Conservation (phyloP, 2,113 vertebrate genomes). For the Gila orcuttii region DNA sequence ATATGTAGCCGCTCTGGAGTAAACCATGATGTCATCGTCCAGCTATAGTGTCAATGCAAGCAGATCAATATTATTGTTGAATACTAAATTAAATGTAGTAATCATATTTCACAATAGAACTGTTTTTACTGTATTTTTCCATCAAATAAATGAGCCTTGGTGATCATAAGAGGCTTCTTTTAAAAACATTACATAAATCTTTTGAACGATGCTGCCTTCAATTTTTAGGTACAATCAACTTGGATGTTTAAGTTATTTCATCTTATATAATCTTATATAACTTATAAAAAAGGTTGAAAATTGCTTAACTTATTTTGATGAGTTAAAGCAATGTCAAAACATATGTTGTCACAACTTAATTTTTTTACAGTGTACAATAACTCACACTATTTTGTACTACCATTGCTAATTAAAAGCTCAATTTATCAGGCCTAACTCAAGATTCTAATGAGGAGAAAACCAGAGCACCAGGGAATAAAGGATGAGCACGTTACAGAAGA, state of each 20-base stretch:
- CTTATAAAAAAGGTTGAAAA: too few species aligned
- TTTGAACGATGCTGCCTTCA: too few species aligned
- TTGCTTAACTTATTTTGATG: too few species aligned
- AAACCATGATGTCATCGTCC: too few species aligned
- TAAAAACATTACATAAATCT: neutral
- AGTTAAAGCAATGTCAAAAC: too few species aligned
- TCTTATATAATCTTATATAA: too few species aligned
- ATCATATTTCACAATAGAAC: neutral
- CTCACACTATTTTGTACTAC: neutral
- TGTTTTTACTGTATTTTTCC: neutral
- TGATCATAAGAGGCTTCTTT: neutral
- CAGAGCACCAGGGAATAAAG: conserved; percentile 12
- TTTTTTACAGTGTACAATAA: neutral
- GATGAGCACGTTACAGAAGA: neutral
- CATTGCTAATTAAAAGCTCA: neutral
- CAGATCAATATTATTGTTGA: too few species aligned
- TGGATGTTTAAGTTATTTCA: too few species aligned
- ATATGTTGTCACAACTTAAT: too few species aligned
- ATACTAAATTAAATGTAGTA: neutral
- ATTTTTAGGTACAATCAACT: too few species aligned
- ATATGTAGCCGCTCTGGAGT: too few species aligned
- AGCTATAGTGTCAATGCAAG: too few species aligned
- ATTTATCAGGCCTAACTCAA: conserved; percentile 11
- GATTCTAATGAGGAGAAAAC: neutral
- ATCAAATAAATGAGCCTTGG: neutral